Evolutionary conservation across 2,797 vertebrate genomes (phyloP), one percentile per base, ranked within the genome.

Genomic region (Pachyuromys duprasi): DNA sequence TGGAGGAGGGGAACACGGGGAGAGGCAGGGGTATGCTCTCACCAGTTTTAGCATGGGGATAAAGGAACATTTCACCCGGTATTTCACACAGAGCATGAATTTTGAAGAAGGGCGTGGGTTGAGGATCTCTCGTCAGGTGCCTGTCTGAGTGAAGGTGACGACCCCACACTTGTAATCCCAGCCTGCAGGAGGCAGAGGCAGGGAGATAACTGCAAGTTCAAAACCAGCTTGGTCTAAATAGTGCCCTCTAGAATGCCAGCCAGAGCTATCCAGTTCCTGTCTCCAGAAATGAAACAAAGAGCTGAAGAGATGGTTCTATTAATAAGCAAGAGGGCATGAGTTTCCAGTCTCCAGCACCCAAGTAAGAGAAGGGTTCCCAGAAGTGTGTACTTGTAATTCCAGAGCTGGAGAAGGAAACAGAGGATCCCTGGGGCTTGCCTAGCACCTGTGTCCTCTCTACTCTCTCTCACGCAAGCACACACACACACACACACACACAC

Each of bases 1-100:
- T 8, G 0, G 2, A 17, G 76, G 45, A 7, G 75, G 28, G 14
- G 39, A 8, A 17, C 7, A 14, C 2, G 17, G 39, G 39, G 33
- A 53, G 57, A 39, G 22, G 22, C 31, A 26, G 60, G 74, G 76
- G 6, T 18, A 11, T 0, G 0, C 13, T 76, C 24, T 13, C 39
- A 70, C 39, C 22, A 57, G 9, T 55, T 57, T 91, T 36, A 86
- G 86, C 31, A 5, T 5, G 14, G 0, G 0, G 3, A 0, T 17
- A 79, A 83, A 92, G 79, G 53, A 67, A 39, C 17, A 3, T 57
- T 74, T 36, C 49, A 11, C 39, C 70, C 65, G 42, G 65, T 45
- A 53, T 57, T 78, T 39, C 62, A 74, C 11, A n/a, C 0, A 78
- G 83, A 80, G 31, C 0, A 5, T 39, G 76, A 60, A 28, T n/a